Percentiles rank a stretch among this genome's conserved stretches.
Conservation (phyloP, 1,140 invertebrate genomes). For the Frieseomelitta varia region DNA sequence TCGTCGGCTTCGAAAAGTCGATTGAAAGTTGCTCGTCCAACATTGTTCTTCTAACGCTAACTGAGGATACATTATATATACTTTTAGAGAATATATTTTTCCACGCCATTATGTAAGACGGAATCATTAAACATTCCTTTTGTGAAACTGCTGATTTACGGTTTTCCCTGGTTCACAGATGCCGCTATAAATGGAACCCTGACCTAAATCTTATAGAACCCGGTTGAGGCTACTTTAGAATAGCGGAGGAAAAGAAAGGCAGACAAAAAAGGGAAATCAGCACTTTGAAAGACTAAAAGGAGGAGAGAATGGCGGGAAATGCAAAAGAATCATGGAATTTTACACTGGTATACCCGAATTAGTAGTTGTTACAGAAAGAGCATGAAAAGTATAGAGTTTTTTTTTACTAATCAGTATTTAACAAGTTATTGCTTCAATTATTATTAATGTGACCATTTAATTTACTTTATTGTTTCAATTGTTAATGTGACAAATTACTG, state of each 20-base stretch:
- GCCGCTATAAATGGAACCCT: not conserved
- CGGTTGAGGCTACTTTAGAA: not conserved
- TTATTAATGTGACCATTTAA: too few relatives aligned
- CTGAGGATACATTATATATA: not conserved
- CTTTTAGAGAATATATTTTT: not conserved
- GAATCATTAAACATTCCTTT: not conserved
- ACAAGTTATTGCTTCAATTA: too few relatives aligned
- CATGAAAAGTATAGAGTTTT: too few relatives aligned
- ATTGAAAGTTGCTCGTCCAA: too few relatives aligned
- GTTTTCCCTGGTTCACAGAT: not conserved
- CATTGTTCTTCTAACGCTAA: not conserved
- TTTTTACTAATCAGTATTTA: too few relatives aligned
- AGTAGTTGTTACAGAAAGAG: too few relatives aligned
- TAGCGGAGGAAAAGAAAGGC: not conserved
- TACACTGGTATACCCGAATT: too few relatives aligned
- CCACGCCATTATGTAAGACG: not conserved
- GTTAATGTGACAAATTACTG: too few relatives aligned
- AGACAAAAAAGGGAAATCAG: not conserved
- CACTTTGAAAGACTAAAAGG: not conserved
- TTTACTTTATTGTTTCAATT: too few relatives aligned
- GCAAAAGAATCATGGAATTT: not conserved
- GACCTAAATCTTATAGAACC: slow-evolving; percentile 1
- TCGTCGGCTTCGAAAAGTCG: too few relatives aligned
- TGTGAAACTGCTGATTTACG: not conserved
- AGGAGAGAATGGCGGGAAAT: not conserved